Percentiles rank a stretch among this genome's conserved stretches.
Evolutionary conservation across 2,888 invertebrate species (phyloP).

Genomic region (Germaria angustata): DNA sequence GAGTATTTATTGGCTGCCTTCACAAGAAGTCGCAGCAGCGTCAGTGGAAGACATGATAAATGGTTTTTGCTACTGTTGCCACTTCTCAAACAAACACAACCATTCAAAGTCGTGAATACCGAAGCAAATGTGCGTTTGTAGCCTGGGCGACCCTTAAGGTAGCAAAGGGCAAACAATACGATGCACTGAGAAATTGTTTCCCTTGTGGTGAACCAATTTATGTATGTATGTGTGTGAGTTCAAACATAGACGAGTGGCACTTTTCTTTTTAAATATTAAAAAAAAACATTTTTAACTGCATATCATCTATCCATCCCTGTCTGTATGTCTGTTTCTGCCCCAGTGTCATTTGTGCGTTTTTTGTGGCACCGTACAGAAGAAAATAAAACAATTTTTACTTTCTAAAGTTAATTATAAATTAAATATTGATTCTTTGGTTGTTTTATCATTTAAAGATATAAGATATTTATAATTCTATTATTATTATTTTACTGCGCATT

Average conservation of each 20-base stretch:
- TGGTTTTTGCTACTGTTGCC: conserved; percentile 39
- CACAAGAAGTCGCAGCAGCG: conserved; percentile 4
- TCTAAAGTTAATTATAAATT: conserved; percentile 79
- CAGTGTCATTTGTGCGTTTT: neutral
- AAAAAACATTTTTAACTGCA: conserved; percentile 40
- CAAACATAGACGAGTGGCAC: conserved; percentile 39
- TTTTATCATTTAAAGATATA: neutral
- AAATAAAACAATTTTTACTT: conserved; percentile 41
- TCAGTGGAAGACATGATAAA: conserved; percentile 42
- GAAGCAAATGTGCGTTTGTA: neutral
- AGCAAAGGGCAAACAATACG: conserved; percentile 34
- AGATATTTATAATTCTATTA: neutral
- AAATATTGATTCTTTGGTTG: conserved; percentile 77
- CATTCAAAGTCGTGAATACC: conserved; percentile 21
- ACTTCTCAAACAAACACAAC: conserved; percentile 23
- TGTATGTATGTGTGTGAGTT: neutral
- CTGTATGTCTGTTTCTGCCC: neutral
- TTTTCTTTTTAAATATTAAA: conserved; percentile 60
- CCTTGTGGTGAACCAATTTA: conserved; percentile 34
- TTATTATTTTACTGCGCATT: neutral
- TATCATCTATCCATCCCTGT: neutral
- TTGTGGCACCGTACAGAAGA: too few relatives aligned
- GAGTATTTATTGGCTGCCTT: conserved; percentile 15
- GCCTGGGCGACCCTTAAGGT: conserved; percentile 56
- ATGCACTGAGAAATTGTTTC: neutral